These are phyloP conservation scores for Papilio dardanus DNA, from an alignment of 1,140 invertebrate genomes.

Conservation along the genomic window DNA sequence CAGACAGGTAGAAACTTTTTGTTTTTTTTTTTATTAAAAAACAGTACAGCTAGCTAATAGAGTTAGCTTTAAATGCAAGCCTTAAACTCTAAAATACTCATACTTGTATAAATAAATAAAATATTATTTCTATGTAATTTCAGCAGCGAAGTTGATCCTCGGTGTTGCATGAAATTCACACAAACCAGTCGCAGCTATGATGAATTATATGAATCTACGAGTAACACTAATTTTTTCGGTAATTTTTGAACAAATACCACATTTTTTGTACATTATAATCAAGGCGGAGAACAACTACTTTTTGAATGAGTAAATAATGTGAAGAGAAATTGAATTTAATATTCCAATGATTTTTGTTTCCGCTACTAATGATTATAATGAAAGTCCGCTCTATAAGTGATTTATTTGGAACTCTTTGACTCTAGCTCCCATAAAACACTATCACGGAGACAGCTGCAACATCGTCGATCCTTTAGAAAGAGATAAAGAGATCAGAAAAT, in stretches of 20 bases:
- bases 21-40: constrained; percentile 7
- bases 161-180: constrained; percentile 27
- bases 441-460: constrained; percentile 60
- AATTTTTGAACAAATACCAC: not conserved
- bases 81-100: too few species aligned
- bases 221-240: constrained; percentile 32
- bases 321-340: too few species aligned
- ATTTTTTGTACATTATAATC: not conserved
- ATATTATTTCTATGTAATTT: constrained; percentile 17
- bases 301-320: not conserved
- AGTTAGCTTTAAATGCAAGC: not conserved
- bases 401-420: not conserved
- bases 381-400: not conserved
- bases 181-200: constrained; percentile 31
- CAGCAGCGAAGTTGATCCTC: constrained; percentile 15
- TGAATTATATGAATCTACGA: constrained; percentile 17
- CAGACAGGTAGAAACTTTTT: constrained; percentile 26
- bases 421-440: constrained; percentile 61
- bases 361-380: too few species aligned
- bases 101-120: too few species aligned
- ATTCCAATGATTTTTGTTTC: too few species aligned
- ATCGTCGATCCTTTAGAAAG: constrained; percentile 60
- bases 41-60: not conserved
- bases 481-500: constrained; percentile 64
- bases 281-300: too few species aligned